Base-by-base conservation (phyloP, 2,888 invertebrate species). In the Tipula unca region DNA sequence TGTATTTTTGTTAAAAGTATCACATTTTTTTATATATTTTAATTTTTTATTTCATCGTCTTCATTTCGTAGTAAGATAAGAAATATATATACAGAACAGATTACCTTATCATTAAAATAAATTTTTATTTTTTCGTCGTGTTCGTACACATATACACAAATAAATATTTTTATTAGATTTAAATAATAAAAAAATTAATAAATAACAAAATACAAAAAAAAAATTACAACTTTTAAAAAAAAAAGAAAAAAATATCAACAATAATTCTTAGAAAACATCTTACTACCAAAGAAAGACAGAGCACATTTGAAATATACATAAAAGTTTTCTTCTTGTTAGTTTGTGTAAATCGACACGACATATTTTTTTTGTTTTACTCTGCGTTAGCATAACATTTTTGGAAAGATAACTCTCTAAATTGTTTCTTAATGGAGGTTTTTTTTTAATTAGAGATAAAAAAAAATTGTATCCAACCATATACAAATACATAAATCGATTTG, bases 261-360 rank as follows among this genome's bases (percentile, higher is more conserved):
- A 20, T 25, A 69, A 69, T 69, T 69, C 69, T 69, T 69, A 69
- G 69, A 69, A 69, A 69, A 69, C 69, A 69, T 69, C 69, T 69
- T 69, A 69, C 69, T 69, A 69, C 69, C 69, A 69, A 69, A 69
- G 69, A 69, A 69, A 69, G 69, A 69, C 69, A 69, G 69, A 25
- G 25, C 69, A 69, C 10, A 48, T 69, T 25, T 69, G 8, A 69
- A 69, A 25, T 69, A 69, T 69, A 69, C 69, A 69, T 69, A 69
- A 69, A 69, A 69, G 69, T 25, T 69, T 69, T 69, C 69, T 69
- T 69, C 69, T 69, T 69, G 69, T 69, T 25, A 69, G 20, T 25
- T 69, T 69, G 69, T 69, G 69, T 69, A 69, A 69, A 69, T 69
- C 69, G 69, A 69, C 69, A 69, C 69, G 69, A 69, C 69, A 69